Conservation (phyloP, 2,797 vertebrate species). For the Craterocephalus amniculus region DNA sequence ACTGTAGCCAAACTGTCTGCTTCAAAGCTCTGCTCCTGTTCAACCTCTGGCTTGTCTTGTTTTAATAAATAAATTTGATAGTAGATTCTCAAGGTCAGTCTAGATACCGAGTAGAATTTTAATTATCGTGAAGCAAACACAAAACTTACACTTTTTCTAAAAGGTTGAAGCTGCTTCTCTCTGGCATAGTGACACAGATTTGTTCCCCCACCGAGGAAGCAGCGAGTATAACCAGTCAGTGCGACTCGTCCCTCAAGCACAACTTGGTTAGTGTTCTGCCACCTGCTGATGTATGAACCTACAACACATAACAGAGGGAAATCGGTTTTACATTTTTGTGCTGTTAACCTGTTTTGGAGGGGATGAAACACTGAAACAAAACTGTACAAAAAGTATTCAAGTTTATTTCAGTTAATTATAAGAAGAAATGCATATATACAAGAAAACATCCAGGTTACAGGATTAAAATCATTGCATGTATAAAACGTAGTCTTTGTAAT, state of each 20-base stretch:
- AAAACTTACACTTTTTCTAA: slow-evolving; percentile 27
- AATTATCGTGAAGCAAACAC: slow-evolving; percentile 38
- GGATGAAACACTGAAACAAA: not conserved
- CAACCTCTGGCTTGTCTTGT: slow-evolving; percentile 49
- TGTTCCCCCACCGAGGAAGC: not conserved
- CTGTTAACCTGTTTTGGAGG: not conserved
- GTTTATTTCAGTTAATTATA: slow-evolving; percentile 77
- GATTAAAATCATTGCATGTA: slow-evolving; percentile 38
- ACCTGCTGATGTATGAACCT: slow-evolving; percentile 60
- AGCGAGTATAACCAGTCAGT: not conserved
- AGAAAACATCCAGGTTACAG: slow-evolving; percentile 44
- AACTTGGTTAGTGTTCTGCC: slow-evolving; percentile 65
- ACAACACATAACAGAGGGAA: not conserved
- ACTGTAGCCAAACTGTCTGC: slow-evolving; percentile 57
- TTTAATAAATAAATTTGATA: slow-evolving; percentile 63
- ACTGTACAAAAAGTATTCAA: slow-evolving; percentile 52
- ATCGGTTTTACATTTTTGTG: fast-evolving
- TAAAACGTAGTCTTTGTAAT: slow-evolving; percentile 67
- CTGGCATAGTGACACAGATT: slow-evolving; percentile 6
- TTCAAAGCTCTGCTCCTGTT: slow-evolving; percentile 28
- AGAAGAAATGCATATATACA: slow-evolving; percentile 65
- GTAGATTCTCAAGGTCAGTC: slow-evolving; percentile 57
- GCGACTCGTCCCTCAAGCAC: slow-evolving; percentile 5
- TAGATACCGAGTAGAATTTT: slow-evolving; percentile 39
- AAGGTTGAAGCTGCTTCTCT: slow-evolving; percentile 29